These are phyloP conservation scores for Anniella stebbinsi DNA, from an alignment of 2,797 vertebrate genomes.

Conservation along the genomic window DNA sequence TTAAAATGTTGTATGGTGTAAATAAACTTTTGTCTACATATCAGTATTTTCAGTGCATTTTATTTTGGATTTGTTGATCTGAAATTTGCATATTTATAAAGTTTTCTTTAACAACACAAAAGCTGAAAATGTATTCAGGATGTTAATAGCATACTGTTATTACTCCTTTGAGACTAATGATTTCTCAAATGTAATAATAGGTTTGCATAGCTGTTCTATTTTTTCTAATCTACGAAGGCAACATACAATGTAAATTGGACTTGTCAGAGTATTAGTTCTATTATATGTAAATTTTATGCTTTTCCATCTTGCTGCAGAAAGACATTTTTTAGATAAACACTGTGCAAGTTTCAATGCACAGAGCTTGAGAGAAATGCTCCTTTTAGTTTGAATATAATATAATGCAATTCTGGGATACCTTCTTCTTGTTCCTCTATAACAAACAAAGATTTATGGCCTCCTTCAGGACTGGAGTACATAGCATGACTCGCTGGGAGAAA, in stretches of 20 bases:
- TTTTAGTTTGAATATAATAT: slow-evolving; percentile 41
- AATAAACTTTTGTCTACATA: slow-evolving; percentile 99
- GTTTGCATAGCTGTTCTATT: slow-evolving; percentile 67
- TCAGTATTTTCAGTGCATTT: slow-evolving; percentile 98
- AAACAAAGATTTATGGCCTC: slow-evolving; percentile 35
- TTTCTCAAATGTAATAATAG: slow-evolving; percentile 72
- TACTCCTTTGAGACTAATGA: slow-evolving; percentile 69
- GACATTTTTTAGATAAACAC: slow-evolving; percentile 52
- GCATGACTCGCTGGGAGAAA: slow-evolving; percentile 35
- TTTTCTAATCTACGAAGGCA: slow-evolving; percentile 64
- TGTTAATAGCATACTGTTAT: slow-evolving; percentile 70
- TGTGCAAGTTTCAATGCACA: slow-evolving; percentile 45
- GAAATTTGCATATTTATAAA: slow-evolving; percentile 80
- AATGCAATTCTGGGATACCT: slow-evolving; percentile 48
- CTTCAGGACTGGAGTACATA: slow-evolving; percentile 37
- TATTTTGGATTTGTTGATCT: slow-evolving; percentile 84
- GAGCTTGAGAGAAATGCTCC: slow-evolving; percentile 47
- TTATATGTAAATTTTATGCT: slow-evolving; percentile 50
- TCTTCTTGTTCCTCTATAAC: slow-evolving; percentile 49
- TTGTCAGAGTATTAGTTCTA: slow-evolving; percentile 64
- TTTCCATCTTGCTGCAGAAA: slow-evolving; percentile 57
- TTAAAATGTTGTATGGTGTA: slow-evolving; percentile 99
- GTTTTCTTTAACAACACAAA: slow-evolving; percentile 68
- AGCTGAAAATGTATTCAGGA: slow-evolving; percentile 70
- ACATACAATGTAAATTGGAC: slow-evolving; percentile 60